These are phyloP conservation scores for Nothobranchius kuhntae DNA, from an alignment of 2,113 vertebrate species.

Conservation along the genomic window DNA sequence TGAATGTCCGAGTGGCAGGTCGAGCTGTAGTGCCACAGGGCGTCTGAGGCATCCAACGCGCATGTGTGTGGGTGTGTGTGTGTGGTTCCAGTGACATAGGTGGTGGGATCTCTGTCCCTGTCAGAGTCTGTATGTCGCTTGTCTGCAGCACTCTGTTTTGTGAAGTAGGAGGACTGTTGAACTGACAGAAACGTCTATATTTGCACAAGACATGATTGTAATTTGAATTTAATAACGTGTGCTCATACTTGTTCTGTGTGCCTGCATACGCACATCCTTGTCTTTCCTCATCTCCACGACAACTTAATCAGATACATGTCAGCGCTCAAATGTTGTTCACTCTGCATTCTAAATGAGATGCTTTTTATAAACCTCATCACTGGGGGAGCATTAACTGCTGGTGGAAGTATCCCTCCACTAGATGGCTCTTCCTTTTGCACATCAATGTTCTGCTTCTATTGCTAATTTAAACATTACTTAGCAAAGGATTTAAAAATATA, in stretches of 20 bases:
- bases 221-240: slow-evolving; percentile 20
- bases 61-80: slow-evolving; percentile 38
- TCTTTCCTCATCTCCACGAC: slow-evolving; percentile 11
- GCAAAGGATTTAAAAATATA: too few species aligned
- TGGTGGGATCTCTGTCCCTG: slow-evolving; percentile 65
- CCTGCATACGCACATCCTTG: not conserved
- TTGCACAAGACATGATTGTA: slow-evolving; percentile 11
- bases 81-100: slow-evolving; percentile 48
- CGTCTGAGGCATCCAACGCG: slow-evolving; percentile 41
- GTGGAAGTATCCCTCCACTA: slow-evolving; percentile 2
- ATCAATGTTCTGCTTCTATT: not conserved
- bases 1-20: slow-evolving; percentile 81
- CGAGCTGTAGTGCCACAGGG: slow-evolving; percentile 72
- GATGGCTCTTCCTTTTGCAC: slow-evolving; percentile 17
- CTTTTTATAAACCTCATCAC: not conserved
- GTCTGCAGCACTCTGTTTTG: slow-evolving; percentile 47
- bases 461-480: not conserved
- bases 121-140: slow-evolving; percentile 58
- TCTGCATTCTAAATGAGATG: not conserved
- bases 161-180: slow-evolving; percentile 35
- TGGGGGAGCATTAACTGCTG: not conserved
- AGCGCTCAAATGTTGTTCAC: not conserved
- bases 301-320: not conserved
- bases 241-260: slow-evolving; percentile 2
- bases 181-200: slow-evolving; percentile 14